These are phyloP conservation scores for Fragum sueziense DNA, from an alignment of 2,888 invertebrate species.

Conservation along the genomic window DNA sequence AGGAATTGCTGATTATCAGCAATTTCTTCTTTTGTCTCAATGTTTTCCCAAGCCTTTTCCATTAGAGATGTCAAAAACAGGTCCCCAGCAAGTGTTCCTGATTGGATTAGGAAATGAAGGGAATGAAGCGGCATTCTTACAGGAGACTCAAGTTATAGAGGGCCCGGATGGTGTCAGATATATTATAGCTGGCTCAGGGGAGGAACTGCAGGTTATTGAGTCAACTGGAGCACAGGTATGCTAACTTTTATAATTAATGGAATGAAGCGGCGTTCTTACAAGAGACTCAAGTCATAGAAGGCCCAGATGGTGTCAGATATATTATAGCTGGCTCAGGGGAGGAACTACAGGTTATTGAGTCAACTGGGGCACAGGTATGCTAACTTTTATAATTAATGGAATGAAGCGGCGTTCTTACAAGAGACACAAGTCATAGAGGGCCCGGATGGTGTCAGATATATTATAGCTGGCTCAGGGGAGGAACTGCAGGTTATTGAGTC, in stretches of 20 bases:
- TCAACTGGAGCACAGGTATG: conserved; percentile 48
- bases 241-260: no score
- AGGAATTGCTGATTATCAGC: no score
- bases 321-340: conserved; percentile 59
- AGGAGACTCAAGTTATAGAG: conserved; percentile 61
- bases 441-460: conserved; percentile 56
- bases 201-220: conserved; percentile 60
- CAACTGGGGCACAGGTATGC: conserved; percentile 44
- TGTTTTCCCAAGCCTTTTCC: no score
- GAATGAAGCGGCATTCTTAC: conserved; percentile 52
- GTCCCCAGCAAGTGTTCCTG: conserved; percentile 55
- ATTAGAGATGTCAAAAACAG: no score
- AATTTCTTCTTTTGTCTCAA: no score
- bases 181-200: conserved; percentile 59
- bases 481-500: conserved; percentile 59
- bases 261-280: conserved; percentile 55
- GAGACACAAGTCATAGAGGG: conserved; percentile 61
- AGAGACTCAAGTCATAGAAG: conserved; percentile 61
- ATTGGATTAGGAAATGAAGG: conserved; percentile 50
- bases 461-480: conserved; percentile 58
- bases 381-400: no score
- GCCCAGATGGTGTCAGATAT: conserved; percentile 56
- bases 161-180: conserved; percentile 58
- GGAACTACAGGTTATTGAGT: conserved; percentile 58
- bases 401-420: conserved; percentile 54